These are phyloP conservation scores for Desoria tigrina DNA, from an alignment of 2,888 invertebrate genomes.

Conservation along the genomic window DNA sequence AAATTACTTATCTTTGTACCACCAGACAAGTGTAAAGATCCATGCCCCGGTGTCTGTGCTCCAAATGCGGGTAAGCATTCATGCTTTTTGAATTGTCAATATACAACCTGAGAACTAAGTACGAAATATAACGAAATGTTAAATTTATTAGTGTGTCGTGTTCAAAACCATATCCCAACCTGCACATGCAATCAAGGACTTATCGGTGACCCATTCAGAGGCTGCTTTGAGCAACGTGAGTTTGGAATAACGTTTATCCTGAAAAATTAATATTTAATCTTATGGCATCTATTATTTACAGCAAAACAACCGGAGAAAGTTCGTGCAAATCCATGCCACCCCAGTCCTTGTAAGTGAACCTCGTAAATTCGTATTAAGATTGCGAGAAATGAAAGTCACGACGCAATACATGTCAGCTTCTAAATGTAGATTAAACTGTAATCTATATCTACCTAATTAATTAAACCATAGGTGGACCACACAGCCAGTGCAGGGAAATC, in stretches of 20 bases:
- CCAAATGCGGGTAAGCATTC: slow-evolving; percentile 14
- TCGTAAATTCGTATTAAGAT: slow-evolving; percentile 12
- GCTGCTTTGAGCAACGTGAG: slow-evolving; percentile 37
- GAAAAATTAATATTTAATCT: too few relatives aligned
- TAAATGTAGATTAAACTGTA: slow-evolving; percentile 79
- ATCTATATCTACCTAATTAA: too few relatives aligned
- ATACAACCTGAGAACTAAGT: too few relatives aligned
- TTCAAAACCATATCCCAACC: slow-evolving; percentile 69
- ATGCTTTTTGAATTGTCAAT: slow-evolving; percentile 40
- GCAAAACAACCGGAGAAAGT: slow-evolving; percentile 6
- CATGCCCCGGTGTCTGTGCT: slow-evolving; percentile 54
- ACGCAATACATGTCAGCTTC: slow-evolving; percentile 68
- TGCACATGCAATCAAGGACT: slow-evolving; percentile 65
- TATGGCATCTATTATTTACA: too few relatives aligned
- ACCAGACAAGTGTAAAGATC: slow-evolving; percentile 69
- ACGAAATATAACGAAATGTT: too few relatives aligned
- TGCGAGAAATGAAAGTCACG: slow-evolving; percentile 52
- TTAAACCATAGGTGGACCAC: slow-evolving; percentile 53
- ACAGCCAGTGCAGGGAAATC: slow-evolving; percentile 66
- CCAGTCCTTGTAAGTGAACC: slow-evolving; percentile 53
- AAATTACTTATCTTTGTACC: too few relatives aligned
- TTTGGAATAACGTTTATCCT: slow-evolving; percentile 56
- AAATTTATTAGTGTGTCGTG: slow-evolving; percentile 68
- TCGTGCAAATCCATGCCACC: slow-evolving; percentile 57
- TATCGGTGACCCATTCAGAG: slow-evolving; percentile 52